phyloP scores from a whole-genome alignment of 2,797 vertebrate species.

The Enteromius anoplus region DNA sequence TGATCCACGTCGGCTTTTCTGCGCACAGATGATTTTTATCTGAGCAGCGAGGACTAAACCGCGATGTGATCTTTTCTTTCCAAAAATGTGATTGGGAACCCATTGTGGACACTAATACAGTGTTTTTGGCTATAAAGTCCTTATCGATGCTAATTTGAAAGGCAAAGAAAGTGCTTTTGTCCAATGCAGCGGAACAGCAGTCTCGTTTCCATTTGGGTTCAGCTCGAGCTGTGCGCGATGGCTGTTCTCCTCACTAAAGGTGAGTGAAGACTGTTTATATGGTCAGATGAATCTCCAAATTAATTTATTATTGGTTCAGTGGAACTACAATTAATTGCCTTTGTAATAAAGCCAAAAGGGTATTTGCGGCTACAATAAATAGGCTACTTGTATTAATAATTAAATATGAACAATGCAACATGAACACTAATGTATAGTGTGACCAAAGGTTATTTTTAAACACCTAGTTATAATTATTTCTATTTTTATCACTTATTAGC shows the following conservation, averaged over 20 bases:
- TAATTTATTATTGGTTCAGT: background rate
- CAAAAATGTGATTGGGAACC: constrained; percentile 6
- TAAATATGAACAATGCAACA: background rate
- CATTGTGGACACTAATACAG: background rate
- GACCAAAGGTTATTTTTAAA: background rate
- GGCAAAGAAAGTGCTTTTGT: constrained; percentile 58
- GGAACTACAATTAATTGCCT: background rate
- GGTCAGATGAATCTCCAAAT: background rate
- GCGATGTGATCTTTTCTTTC: constrained; percentile 4
- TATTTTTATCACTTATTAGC: background rate
- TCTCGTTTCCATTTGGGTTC: constrained; percentile 92
- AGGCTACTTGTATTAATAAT: background rate
- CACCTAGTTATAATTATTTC: background rate
- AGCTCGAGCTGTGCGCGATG: constrained; percentile 96
- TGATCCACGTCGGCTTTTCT: background rate
- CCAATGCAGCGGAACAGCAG: constrained; percentile 93
- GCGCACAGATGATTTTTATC: background rate
- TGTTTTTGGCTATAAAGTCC: background rate
- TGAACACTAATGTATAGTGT: background rate
- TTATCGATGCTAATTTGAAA: constrained; percentile 52
- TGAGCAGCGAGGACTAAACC: constrained; percentile 1
- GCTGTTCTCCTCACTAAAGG: constrained; percentile 93
- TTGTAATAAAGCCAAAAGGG: background rate
- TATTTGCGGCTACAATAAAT: background rate
- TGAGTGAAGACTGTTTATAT: constrained; percentile 62